Conservation (phyloP, 2,888 invertebrate genomes). For the Perizoma affinitatum region DNA sequence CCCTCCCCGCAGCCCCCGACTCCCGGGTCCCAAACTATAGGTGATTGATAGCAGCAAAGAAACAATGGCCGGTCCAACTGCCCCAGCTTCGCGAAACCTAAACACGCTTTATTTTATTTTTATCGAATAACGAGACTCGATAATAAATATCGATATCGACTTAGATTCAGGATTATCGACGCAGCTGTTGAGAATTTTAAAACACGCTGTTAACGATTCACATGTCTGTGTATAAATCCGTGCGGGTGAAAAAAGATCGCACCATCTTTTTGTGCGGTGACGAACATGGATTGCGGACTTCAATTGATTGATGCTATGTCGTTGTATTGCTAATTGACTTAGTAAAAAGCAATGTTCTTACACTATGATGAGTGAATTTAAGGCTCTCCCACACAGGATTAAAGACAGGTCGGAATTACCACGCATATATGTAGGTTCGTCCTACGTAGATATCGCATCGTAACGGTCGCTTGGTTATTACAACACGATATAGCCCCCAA, state of each 20-base stretch:
- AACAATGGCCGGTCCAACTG: constrained; percentile 77
- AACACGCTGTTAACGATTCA: constrained; percentile 51
- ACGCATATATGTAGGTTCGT: too few relatives aligned
- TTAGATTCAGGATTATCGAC: constrained; percentile 71
- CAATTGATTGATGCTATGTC: constrained; percentile 37
- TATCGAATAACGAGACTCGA: constrained; percentile 73
- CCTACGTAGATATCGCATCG: too few relatives aligned
- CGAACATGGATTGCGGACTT: constrained; percentile 30
- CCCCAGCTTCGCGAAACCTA: constrained; percentile 77
- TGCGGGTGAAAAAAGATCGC: constrained; percentile 38
- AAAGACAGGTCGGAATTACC: too few relatives aligned
- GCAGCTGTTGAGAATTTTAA: constrained; percentile 65
- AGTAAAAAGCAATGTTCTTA: constrained; percentile 27
- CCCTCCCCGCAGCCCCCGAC: constrained; percentile 50
- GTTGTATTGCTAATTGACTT: constrained; percentile 37
- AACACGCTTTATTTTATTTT: constrained; percentile 83
- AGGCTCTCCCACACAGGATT: too few relatives aligned
- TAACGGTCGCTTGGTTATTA: too few relatives aligned
- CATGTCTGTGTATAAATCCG: constrained; percentile 43
- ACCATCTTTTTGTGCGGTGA: constrained; percentile 37
- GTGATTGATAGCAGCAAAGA: constrained; percentile 80
- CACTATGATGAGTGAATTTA: constrained; percentile 20
- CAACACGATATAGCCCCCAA: too few relatives aligned
- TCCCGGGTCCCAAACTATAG: constrained; percentile 61
- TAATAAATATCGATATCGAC: constrained; percentile 76